phyloP scores from a whole-genome alignment of 2,888 invertebrate species.

The Mythimna ferrago region DNA sequence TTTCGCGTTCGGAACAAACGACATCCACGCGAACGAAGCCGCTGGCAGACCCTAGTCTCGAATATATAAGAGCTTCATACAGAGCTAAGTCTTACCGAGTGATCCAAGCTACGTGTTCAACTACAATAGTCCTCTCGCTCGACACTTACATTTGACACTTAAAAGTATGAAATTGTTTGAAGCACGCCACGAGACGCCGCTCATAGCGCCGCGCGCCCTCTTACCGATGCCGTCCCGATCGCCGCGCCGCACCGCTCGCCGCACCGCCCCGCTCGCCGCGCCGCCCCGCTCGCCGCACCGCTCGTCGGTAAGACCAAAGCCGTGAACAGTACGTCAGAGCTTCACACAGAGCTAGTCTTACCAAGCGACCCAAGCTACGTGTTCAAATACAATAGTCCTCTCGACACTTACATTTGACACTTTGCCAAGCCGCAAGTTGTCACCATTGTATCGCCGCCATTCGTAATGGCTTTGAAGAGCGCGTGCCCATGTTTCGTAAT shows the following conservation, averaged over 20 bases:
- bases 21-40: no score
- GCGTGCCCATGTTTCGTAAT: slow-evolving; percentile 30
- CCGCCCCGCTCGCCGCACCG: no score
- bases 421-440: slow-evolving; percentile 56
- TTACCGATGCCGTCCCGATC: no score
- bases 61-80: background rate
- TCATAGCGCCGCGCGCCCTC: no score
- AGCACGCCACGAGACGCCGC: no score
- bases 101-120: slow-evolving; percentile 14
- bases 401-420: slow-evolving; percentile 61
- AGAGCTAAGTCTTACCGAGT: background rate
- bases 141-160: slow-evolving; percentile 60
- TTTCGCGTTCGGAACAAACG: no score
- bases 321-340: background rate
- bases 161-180: no score
- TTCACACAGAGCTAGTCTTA: background rate
- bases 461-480: slow-evolving; percentile 52
- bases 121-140: slow-evolving; percentile 34
- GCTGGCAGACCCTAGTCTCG: background rate
- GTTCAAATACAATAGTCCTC: slow-evolving; percentile 32
- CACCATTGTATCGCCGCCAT: slow-evolving; percentile 52
- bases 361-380: slow-evolving; percentile 13
- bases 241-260: no score
- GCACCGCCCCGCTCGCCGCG: no score
- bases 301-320: no score